Evolutionary conservation across 2,888 invertebrate species (phyloP), one percentile per base, ranked within the genome.

Genomic region (Drosophila stalkeri): DNA sequence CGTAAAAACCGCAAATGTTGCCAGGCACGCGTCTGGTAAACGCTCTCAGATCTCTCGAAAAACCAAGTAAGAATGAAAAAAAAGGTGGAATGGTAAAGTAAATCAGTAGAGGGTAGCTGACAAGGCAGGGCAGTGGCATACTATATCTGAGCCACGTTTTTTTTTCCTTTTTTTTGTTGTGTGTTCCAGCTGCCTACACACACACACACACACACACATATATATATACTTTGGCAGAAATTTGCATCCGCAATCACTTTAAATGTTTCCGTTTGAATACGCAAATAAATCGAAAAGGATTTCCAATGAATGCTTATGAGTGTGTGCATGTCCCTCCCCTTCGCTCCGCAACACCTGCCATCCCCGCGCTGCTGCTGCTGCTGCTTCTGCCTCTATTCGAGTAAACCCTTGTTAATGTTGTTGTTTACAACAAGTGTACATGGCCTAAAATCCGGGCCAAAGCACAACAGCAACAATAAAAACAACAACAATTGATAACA

Each of bases 181-280:
- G 31, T 33, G 8, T 33, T 55, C n/a, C 41, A 39, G 78, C 63
- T 74, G 80, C 72, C 82, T 71, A 74, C 71, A 52, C 33, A 54
- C 37, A 52, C 39, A 51, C 35, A 52, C 69, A 74, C 71, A 52
- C 33, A 54, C 37, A 52, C 39, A 51, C 35, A 52, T 55, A 64
- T 55, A 77, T 64, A 27, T 14, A 46, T 8, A 23, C 46, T 23
- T 79, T 56, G 71, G 63, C 52, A 66, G 79, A 78, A 85, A 85
- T 85, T 89, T 86, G 86, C 90, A 89, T 89, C 87, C 87, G 87
- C 89, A 90, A 90, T 89, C 89, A 89, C 90, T 90, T 90, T 89
- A 90, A 90, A 85, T 90, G 90, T 86, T 90, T 91, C 89, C 90
- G 90, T 85, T 86, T 86, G 89, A 87, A 90, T 90, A 90, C 89